Conservation (phyloP, 1,140 invertebrate species). For the Drosophila athabasca region DNA sequence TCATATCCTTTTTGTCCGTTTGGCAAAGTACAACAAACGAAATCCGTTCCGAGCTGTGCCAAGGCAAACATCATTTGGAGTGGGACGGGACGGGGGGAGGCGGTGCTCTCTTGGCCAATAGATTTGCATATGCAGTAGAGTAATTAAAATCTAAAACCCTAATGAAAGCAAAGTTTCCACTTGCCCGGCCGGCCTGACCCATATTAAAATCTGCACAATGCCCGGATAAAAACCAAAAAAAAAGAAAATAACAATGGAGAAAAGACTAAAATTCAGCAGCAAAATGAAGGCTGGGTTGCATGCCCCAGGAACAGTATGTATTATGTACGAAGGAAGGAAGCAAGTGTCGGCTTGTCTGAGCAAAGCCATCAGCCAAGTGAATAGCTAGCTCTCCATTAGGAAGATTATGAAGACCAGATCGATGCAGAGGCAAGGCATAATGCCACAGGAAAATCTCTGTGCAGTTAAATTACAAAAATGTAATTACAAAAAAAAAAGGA, state of each 20-base stretch:
- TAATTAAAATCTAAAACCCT: conserved; percentile 68
- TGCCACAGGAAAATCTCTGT: conserved; percentile 30
- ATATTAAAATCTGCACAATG: conserved; percentile 31
- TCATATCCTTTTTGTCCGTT: conserved; percentile 14
- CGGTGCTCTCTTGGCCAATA: not conserved
- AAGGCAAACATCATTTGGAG: conserved; percentile 29
- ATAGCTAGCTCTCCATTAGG: not conserved
- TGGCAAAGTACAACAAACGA: conserved; percentile 48
- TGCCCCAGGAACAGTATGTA: not conserved
- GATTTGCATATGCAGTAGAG: conserved; percentile 56
- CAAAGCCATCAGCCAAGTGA: not conserved
- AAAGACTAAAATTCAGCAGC: not conserved
- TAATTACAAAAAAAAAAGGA: conserved; percentile 64
- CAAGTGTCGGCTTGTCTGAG: too few relatives aligned
- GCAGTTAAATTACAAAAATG: conserved; percentile 76
- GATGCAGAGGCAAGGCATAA: conserved; percentile 39
- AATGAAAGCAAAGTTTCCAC: conserved; percentile 55
- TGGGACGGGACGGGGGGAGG: not conserved
- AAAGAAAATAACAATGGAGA: too few relatives aligned
- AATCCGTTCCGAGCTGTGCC: conserved; percentile 35
- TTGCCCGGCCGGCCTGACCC: conserved; percentile 44
- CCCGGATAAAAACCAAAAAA: not conserved
- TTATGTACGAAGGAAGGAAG: not conserved
- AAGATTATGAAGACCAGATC: conserved; percentile 48
- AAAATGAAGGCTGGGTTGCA: too few relatives aligned